A percentile compares a stretch with the other conserved stretches of the same genome.
Conservation (phyloP, 1,140 invertebrate species). For the Nomia melanderi region DNA sequence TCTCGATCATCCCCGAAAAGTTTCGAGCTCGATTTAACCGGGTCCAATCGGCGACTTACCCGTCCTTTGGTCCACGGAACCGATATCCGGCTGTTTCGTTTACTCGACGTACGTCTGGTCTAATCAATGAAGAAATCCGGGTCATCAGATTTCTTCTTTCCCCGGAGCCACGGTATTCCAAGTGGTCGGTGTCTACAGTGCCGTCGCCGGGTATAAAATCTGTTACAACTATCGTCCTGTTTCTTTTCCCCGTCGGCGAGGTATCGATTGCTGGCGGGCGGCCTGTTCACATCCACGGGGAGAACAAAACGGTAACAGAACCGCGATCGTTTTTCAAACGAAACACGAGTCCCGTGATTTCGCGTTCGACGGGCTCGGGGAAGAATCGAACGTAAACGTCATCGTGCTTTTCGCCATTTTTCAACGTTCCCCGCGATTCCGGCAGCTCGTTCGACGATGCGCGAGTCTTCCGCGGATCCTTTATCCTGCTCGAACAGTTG, state of each 20-base stretch:
- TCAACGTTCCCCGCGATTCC: constrained; percentile 20
- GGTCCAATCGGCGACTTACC: background rate
- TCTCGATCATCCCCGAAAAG: background rate
- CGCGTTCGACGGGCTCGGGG: background rate
- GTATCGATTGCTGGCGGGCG: background rate
- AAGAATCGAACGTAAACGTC: constrained; percentile 32
- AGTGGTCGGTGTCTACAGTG: background rate
- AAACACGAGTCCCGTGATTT: constrained; percentile 14
- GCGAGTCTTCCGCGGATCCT: background rate
- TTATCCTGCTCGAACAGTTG: no score
- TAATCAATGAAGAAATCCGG: constrained; percentile 14
- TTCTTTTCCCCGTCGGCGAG: background rate
- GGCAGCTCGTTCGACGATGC: background rate
- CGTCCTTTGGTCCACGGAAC: background rate
- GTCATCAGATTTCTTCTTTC: background rate
- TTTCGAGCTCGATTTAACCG: background rate
- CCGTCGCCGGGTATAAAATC: background rate
- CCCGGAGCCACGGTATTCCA: background rate
- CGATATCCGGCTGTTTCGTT: background rate
- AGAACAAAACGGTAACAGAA: background rate
- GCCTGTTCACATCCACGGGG: background rate
- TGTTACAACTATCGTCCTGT: background rate
- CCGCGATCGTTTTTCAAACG: constrained; percentile 8
- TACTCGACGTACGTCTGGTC: background rate
- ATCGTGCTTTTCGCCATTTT: background rate